Conservation (phyloP, 53 echinoderm and acorn worm species). For the Stichopus horrens region DNA sequence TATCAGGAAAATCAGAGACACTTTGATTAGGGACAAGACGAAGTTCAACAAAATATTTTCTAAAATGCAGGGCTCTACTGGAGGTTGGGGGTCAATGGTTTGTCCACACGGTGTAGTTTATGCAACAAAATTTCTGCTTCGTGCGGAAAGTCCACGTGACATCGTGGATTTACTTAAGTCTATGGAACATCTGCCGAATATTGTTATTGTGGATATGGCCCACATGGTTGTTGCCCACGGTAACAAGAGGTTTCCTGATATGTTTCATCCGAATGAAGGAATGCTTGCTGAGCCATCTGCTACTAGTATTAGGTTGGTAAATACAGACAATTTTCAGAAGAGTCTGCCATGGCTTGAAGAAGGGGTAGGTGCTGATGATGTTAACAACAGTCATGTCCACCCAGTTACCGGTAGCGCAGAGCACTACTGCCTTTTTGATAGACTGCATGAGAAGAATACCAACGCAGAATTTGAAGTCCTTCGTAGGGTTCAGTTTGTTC, state of each 20-base stretch:
- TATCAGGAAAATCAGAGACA: slow-evolving; percentile 26
- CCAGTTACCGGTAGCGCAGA: slow-evolving; percentile 13
- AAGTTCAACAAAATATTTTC: slow-evolving; percentile 32
- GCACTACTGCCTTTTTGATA: slow-evolving; percentile 39
- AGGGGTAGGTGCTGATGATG: neutral
- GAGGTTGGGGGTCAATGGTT: neutral
- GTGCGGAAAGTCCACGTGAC: slow-evolving; percentile 36
- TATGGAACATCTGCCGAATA: slow-evolving; percentile 35
- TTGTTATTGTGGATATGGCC: slow-evolving; percentile 43
- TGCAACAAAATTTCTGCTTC: neutral
- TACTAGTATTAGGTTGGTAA: neutral
- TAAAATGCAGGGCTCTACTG: slow-evolving; percentile 33
- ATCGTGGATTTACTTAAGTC: slow-evolving; percentile 23
- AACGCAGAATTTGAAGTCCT: slow-evolving; percentile 14
- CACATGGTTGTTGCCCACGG: slow-evolving; percentile 39
- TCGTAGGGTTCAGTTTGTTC: slow-evolving; percentile 27
- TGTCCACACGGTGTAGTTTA: slow-evolving; percentile 21
- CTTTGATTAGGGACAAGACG: neutral
- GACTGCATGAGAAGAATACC: slow-evolving; percentile 36
- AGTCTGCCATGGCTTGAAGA: slow-evolving; percentile 1
- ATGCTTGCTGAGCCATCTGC: slow-evolving; percentile 11
- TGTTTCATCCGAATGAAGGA: slow-evolving; percentile 20
- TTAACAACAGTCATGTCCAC: neutral
- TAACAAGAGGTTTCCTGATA: slow-evolving; percentile 21
- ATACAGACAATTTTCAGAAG: neutral